Evolutionary conservation across 2,888 invertebrate genomes (phyloP).

Genomic region (Tubulanus polymorphus): DNA sequence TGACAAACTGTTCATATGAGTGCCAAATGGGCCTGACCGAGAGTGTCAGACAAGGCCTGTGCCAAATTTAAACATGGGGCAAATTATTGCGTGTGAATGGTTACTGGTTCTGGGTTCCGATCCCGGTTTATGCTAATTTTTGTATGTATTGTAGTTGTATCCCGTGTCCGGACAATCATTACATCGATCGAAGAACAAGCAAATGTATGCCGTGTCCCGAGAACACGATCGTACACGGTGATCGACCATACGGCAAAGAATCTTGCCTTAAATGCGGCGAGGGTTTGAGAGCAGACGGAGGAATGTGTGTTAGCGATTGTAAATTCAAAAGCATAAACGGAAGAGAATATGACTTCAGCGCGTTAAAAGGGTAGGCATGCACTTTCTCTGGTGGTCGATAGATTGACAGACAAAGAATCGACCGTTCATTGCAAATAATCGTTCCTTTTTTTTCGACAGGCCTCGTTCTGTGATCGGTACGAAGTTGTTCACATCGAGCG

Average conservation of each 20-base stretch:
- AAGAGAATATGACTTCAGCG: slow-evolving; percentile 17
- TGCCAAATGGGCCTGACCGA: no score
- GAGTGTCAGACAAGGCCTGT: no score
- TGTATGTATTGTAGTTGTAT: slow-evolving; percentile 51
- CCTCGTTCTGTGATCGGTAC: slow-evolving; percentile 32
- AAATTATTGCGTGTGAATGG: no score
- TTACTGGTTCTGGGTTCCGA: no score
- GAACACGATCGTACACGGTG: slow-evolving; percentile 39
- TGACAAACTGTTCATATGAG: no score
- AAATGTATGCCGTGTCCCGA: slow-evolving; percentile 56
- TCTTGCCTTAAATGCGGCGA: slow-evolving; percentile 57
- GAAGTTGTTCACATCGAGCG: slow-evolving; percentile 53
- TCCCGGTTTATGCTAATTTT: not conserved
- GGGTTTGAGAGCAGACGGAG: slow-evolving; percentile 54
- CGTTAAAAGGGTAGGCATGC: no score
- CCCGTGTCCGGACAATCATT: slow-evolving; percentile 58
- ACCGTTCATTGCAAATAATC: no score
- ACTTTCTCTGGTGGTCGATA: no score
- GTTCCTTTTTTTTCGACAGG: slow-evolving; percentile 23
- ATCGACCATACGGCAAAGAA: slow-evolving; percentile 38
- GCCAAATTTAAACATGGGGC: no score
- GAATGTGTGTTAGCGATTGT: slow-evolving; percentile 56
- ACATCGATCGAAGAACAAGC: slow-evolving; percentile 51
- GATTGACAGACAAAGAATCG: no score
- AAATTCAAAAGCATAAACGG: slow-evolving; percentile 30